These are phyloP conservation scores for Lycia hirtaria DNA, from an alignment of 2,888 invertebrate species.

Conservation along the genomic window DNA sequence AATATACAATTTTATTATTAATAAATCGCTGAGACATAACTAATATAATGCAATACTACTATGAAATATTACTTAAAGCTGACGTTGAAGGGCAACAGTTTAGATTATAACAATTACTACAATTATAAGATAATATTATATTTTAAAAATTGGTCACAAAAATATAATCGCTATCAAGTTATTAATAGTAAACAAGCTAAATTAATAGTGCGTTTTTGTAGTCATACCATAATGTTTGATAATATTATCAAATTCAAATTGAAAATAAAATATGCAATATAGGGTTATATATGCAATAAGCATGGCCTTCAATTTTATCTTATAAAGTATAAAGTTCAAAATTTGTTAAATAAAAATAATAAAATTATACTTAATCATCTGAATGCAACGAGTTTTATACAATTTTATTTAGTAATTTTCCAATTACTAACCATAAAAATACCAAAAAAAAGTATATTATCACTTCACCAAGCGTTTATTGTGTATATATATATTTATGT, in stretches of 20 bases:
- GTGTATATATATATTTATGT: conserved; percentile 32
- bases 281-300: conserved; percentile 26
- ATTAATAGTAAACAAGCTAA: conserved; percentile 17
- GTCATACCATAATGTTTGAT: conserved; percentile 7
- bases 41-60: not conserved
- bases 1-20: not conserved
- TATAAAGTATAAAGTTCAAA: conserved; percentile 13
- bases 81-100: not conserved
- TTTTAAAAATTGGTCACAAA: conserved; percentile 3
- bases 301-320: conserved; percentile 36
- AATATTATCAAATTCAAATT: conserved; percentile 9
- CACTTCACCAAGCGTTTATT: conserved; percentile 21
- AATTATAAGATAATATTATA: not conserved
- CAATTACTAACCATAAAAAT: conserved; percentile 11
- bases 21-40: not conserved
- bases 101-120: not conserved
- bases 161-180: conserved; percentile 13
- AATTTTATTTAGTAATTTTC: conserved; percentile 3
- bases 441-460: conserved; percentile 30
- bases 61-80: not conserved
- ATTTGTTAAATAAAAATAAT: conserved; percentile 12
- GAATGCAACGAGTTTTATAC: conserved; percentile 21
- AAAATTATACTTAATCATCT: not conserved
- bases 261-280: conserved; percentile 21
- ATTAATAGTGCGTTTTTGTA: conserved; percentile 16